Base-by-base conservation (phyloP, 2,888 invertebrate genomes). In the Caenorhabditis japonica region DNA sequence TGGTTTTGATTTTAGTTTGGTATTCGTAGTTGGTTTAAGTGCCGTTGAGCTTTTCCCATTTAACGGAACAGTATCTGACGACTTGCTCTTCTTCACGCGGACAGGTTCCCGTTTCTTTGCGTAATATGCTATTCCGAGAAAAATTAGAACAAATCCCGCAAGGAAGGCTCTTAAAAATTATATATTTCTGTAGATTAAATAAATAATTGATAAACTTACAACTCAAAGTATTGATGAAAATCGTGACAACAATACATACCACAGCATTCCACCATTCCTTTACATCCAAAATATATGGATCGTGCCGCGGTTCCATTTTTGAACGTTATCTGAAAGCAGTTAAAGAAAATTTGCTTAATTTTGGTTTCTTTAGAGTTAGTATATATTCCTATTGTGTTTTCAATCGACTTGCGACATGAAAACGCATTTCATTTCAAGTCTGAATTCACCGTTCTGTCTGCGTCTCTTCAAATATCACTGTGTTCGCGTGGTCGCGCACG, bases 241-340 rank as follows among this genome's bases (percentile, higher is more conserved):
- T 58, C 58, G 25, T 58, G 58, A 15, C 66, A 68, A 15, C 66
- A 58, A 17, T 68, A 64, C 64, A 64, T 64, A 25, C 64, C 64
- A 27, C 64, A 64, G 17, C 64, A 64, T n/a, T 55, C 56, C 2
- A 64, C 64, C 19, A 10, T 47, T 41, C 64, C 64, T 17, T 39
- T 0, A 27, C 64, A 64, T 8, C 55, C 25, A 17, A 64, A 64
- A 49, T 39, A 64, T 1, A 64, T 39, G 0, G 64, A 39, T 15
- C 25, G 55, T 0, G 49, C 49, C 23, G 41, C 7, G 5, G 55
- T 64, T 34, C 55, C 64, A n/a, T 68, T 58, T 3, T 12, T 4
- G 30, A 58, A 68, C 0, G 56, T 51, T 1, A 58, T 17, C 66
- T 68, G 49, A 19, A 52, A n/a, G n/a, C n/a, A n/a, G n/a, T n/a